Base-by-base conservation (phyloP, 1,140 invertebrate species). In the Cotesia glomerata region DNA sequence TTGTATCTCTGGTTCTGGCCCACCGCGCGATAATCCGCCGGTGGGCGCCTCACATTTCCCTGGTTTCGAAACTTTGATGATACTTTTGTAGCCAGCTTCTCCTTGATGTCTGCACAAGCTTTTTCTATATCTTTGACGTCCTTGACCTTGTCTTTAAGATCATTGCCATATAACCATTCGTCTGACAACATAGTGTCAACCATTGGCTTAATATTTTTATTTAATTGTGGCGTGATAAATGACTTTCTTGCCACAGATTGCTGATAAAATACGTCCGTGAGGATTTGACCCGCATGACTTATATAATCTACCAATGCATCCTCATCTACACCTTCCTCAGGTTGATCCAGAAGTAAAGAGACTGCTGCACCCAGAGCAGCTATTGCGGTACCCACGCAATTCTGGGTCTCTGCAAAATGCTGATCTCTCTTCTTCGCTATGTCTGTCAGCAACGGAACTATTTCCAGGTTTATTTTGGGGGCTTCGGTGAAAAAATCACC, bases 151-250 rank as follows among this genome's bases (percentile, higher is more conserved):
- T 73, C 74, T 3, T 26, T 36, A n/a, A 75, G 36, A 35, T 73
- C 59, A 1, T 75, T 39, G 14, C 71, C 71, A 66, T 79, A 74
- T 76, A 83, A 67, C 81, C 80, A 67, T 62, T 73, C 54, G 56
- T 82, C 75, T 69, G 77, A 61, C 45, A 76, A 16, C 45, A 69
- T 69, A 77, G 81, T 74, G 63, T 81, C 54, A 26, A 79, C n/a
- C 63, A 78, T 35, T 80, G 80, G n/a, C 80, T 75, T 70, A 61
- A 76, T 72, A 16, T 63, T 58, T 49, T 71, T 67, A 65, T 65
- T 35, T 65, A 75, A 52, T 39, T 65, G 54, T 71, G 76, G 54
- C 14, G 69, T 74, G 67, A 76, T 56, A 11, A 61, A 49, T 5
- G 72, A 59, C 71, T 72, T 76, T 26, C 73, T 56, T 64, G 75